Evolutionary conservation across 2,113 vertebrate genomes (phyloP), one percentile per base, ranked within the genome.

Genomic region (Nibea coibor): DNA sequence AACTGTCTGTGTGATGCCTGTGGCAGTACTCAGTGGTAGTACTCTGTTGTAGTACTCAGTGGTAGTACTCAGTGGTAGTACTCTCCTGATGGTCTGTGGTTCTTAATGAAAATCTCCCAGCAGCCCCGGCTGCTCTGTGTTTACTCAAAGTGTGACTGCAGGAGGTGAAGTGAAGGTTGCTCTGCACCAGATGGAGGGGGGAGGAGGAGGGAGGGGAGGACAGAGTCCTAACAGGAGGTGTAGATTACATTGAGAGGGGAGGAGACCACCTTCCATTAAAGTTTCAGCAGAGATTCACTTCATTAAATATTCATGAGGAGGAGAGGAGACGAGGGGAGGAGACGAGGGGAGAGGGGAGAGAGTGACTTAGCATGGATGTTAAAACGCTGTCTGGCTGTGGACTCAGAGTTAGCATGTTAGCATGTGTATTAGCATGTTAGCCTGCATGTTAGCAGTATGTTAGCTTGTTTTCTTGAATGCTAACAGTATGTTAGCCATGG

Each of bases 271-370:
- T 16, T 71, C 48, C 67, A 79, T 57, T 28, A 64, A 26, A 39
- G n/a, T 35, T 96, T 96, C 93, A 96, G 95, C 92, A 90, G 93
- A 91, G 93, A 96, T 95, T 81, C 93, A 93, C 78, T 84, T 90
- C 93, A 96, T 96, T 93, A 95, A 95, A 93, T 91, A 95, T 95
- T 95, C 92, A 96, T 95, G 45, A 53, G 47, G 26, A 17, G 11
- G 4, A 24, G 22, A n/a, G 5, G 53, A 24, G 53, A 5, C 3
- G 53, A 14, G 11, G 58, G 15, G 17, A 3, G 28, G 31, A 31
- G 15, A 6, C 17, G 19, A n/a, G 5, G 15, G 14, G 28, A 11
- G 39, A 17, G 12, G 6, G 9, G 20, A 12, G 15, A 12, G 9
- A 50, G 16, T 20, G 43, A 12, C 16, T 63, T 15, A 42, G 28